Evolutionary conservation across 2,888 invertebrate genomes (phyloP).

Genomic region (Dynastes tityus): DNA sequence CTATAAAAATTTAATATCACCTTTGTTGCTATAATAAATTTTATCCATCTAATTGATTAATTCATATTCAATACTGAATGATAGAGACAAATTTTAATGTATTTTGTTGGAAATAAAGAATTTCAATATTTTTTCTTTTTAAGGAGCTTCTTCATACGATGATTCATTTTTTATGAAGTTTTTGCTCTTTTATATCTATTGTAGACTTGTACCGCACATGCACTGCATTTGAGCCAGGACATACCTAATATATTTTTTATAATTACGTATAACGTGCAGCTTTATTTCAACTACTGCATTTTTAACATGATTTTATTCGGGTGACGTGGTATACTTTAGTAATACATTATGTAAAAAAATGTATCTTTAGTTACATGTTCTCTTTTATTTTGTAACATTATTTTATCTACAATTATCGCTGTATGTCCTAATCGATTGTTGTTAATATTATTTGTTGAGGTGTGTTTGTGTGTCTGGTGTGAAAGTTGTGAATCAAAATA

Average conservation of each 20-base stretch:
- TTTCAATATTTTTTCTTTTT: too few relatives aligned
- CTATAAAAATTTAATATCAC: too few relatives aligned
- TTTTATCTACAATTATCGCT: slow-evolving; percentile 51
- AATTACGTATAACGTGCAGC: slow-evolving; percentile 43
- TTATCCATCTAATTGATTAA: too few relatives aligned
- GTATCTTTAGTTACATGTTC: slow-evolving; percentile 58
- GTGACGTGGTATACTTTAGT: slow-evolving; percentile 61
- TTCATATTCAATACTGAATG: too few relatives aligned
- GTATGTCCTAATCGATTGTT: slow-evolving; percentile 56
- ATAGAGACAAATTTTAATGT: too few relatives aligned
- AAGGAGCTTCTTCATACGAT: too few relatives aligned
- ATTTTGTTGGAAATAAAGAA: too few relatives aligned
- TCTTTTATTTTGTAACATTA: slow-evolving; percentile 54
- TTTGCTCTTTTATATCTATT: too few relatives aligned
- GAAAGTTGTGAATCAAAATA: slow-evolving; percentile 58
- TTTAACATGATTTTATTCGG: slow-evolving; percentile 57
- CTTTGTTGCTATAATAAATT: too few relatives aligned
- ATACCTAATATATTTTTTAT: slow-evolving; percentile 43
- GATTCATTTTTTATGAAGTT: too few relatives aligned
- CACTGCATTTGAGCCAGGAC: slow-evolving; percentile 17
- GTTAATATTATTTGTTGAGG: slow-evolving; percentile 63
- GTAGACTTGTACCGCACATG: too few relatives aligned
- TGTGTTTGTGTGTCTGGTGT: slow-evolving; percentile 63
- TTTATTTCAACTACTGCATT: slow-evolving; percentile 45
- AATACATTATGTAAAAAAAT: slow-evolving; percentile 50